Percentiles rank a stretch among this genome's conserved stretches.
Conservation (phyloP, 2,113 vertebrate species). For the Charadrius vociferus region DNA sequence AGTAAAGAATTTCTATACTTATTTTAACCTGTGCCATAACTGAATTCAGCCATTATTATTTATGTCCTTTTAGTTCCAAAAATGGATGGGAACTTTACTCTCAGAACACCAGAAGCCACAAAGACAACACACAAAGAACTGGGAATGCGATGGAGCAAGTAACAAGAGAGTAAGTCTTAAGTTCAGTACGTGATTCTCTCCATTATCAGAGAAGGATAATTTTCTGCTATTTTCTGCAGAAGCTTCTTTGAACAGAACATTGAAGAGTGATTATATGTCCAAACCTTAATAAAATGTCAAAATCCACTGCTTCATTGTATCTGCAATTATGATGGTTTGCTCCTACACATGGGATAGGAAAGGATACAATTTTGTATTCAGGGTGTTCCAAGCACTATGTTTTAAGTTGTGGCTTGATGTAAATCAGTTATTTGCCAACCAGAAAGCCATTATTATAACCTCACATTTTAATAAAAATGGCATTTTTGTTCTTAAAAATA, state of each 20-base stretch:
- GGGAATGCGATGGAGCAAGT: background rate
- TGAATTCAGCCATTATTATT: background rate
- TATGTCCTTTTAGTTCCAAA: background rate
- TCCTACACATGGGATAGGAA: slow-evolving; percentile 24
- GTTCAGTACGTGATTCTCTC: background rate
- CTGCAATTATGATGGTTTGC: slow-evolving; percentile 24
- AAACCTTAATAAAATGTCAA: slow-evolving; percentile 56
- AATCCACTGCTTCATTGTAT: slow-evolving; percentile 31
- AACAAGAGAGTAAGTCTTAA: background rate
- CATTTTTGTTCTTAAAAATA: background rate
- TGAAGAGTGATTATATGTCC: slow-evolving; percentile 38
- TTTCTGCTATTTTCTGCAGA: slow-evolving; percentile 50
- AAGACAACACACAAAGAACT: background rate
- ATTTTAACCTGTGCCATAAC: background rate
- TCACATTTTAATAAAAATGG: background rate
- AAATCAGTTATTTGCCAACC: slow-evolving; percentile 8
- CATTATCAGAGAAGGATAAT: slow-evolving; percentile 1
- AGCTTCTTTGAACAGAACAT: slow-evolving; percentile 30
- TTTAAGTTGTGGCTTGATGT: slow-evolving; percentile 13
- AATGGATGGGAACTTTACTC: background rate
- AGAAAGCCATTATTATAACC: background rate
- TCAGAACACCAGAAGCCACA: background rate
- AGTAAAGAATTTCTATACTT: background rate
- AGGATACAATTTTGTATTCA: slow-evolving; percentile 13
- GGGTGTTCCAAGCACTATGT: background rate